These are phyloP conservation scores for Xestia sexstrigata DNA, from an alignment of 2,888 invertebrate species.

Conservation along the genomic window DNA sequence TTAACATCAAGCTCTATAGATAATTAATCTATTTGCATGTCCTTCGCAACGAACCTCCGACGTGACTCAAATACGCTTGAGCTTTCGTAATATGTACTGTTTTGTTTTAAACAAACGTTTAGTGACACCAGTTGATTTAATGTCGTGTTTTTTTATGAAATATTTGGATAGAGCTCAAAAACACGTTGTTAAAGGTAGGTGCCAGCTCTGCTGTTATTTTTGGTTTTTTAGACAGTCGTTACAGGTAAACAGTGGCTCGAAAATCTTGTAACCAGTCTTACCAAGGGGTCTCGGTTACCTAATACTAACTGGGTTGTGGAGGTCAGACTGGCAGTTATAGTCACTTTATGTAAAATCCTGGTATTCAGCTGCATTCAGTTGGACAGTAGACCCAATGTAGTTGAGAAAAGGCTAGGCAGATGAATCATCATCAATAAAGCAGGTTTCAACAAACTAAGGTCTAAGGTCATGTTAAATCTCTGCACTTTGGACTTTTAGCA, in stretches of 20 bases:
- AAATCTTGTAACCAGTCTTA: background rate
- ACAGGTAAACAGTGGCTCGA: background rate
- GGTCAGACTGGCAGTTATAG: background rate
- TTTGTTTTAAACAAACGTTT: constrained; percentile 34
- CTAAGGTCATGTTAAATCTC: no score
- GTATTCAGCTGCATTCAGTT: no score
- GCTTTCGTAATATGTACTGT: constrained; percentile 45
- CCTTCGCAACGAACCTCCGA: constrained; percentile 52
- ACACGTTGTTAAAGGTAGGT: background rate
- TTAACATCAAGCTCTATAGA: constrained; percentile 29
- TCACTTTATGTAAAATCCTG: no score
- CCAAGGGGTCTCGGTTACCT: background rate
- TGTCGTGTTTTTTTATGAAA: background rate
- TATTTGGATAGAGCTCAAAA: background rate
- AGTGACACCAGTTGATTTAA: constrained; percentile 27
- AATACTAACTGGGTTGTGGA: background rate
- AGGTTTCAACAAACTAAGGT: no score
- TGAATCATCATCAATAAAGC: no score
- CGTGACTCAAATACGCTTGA: constrained; percentile 58
- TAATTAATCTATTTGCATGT: constrained; percentile 56
- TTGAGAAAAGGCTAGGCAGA: no score
- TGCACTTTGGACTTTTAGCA: no score
- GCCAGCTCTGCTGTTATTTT: no score
- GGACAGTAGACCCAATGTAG: no score
- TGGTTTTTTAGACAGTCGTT: background rate